Evolutionary conservation across 2,888 invertebrate species (phyloP), one percentile per base, ranked within the genome.

Genomic region (Synergus umbraculus): DNA sequence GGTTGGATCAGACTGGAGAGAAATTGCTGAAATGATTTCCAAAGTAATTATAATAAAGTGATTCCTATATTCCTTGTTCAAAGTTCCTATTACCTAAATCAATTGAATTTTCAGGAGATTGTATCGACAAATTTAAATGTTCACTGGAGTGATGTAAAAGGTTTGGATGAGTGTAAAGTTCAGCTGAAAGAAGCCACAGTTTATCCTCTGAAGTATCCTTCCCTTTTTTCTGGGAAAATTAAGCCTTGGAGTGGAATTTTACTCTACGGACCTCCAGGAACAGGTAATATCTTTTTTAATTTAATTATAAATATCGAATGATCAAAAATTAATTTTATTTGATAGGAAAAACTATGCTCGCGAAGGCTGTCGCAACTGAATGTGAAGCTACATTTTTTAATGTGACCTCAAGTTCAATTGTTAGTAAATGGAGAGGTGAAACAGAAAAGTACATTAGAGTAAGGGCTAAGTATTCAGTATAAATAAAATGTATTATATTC

Each of bases 371-470:
- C 1, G 98, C 98, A 5, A 94, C 96, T 0, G 97, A 98, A 92
- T 96, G 96, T 83, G 94, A 93, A 4, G 94, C 95, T 81, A 97
- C 97, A 0, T 98, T 98, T 92, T 98, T 99, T 91, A 98, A 98
- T 90, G 95, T 98, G 15, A 96, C 97, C 2, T 96, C 97, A 81
- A 97, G 98, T 88, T 96, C 96, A 3, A 94, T 98, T 65, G 95
- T 98, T n/a, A 97, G 97, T 88, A 99, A 99, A 92, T 98, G 98
- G 98, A 93, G 98, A 46, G 98, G 98, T 0, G 98, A 99, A 87
- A 98, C 98, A 0, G 98, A 98, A 93, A 98, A 98, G 92, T 95
- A 98, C 86, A 94, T 98, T 65, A 95, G 97, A 93, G 96, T 96
- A 88, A 89, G 91, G 88, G 41, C 13, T 69, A 22, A 69, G n/a